These are phyloP conservation scores for Heliconius erato DNA, from an alignment of 2,888 invertebrate species.

Conservation along the genomic window DNA sequence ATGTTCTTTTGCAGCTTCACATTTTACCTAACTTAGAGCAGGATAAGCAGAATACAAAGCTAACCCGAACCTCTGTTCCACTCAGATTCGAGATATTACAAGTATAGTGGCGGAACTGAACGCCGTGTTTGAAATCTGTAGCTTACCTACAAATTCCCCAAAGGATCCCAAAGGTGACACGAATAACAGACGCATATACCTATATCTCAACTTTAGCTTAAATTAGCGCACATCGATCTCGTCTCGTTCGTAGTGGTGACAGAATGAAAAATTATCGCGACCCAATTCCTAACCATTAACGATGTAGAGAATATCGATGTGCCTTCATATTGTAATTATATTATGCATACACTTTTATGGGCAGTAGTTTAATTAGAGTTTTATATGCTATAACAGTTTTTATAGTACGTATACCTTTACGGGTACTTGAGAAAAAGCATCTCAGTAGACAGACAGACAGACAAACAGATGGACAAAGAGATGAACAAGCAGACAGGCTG, in stretches of 20 bases:
- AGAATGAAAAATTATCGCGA: slow-evolving; percentile 73
- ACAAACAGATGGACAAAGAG: no score
- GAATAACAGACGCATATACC: slow-evolving; percentile 1
- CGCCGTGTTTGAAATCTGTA: neutral
- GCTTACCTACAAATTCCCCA: neutral
- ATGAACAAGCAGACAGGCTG: no score
- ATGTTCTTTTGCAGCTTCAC: no score
- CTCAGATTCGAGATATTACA: neutral
- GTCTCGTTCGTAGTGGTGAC: slow-evolving; percentile 60
- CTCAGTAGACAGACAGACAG: no score
- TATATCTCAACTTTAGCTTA: slow-evolving; percentile 1
- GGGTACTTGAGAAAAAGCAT: no score
- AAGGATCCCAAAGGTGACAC: neutral
- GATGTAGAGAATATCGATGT: slow-evolving; percentile 45
- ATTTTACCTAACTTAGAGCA: neutral
- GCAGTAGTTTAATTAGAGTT: neutral
- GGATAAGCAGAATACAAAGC: neutral
- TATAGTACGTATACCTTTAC: no score
- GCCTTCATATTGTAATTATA: slow-evolving; percentile 12
- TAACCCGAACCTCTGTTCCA: no score
- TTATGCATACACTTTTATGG: neutral
- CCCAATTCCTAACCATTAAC: slow-evolving; percentile 65
- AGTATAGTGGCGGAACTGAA: neutral
- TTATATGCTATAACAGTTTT: no score
- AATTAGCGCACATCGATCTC: slow-evolving; percentile 54